Percentiles rank a stretch among this genome's conserved stretches.
These are phyloP conservation scores for Sphaerodactylus townsendi DNA, from an alignment of 2,113 vertebrate genomes.

Conservation along the genomic window DNA sequence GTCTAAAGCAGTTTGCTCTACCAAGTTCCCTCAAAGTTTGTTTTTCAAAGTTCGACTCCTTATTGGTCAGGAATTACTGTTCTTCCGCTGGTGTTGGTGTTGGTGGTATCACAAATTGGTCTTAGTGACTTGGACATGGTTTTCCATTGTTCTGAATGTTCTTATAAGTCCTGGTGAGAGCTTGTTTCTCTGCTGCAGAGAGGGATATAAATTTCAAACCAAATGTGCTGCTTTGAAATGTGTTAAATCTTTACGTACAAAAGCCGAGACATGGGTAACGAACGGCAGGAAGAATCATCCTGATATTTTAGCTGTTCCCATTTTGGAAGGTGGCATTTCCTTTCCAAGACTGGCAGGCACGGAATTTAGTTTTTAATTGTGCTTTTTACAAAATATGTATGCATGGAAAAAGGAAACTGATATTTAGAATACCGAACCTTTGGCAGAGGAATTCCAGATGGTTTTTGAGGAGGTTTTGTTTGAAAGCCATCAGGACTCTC, in stretches of 20 bases:
- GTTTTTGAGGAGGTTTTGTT: slow-evolving; percentile 20
- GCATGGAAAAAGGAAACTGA: slow-evolving; percentile 13
- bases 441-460: slow-evolving; percentile 24
- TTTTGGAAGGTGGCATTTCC: not conserved
- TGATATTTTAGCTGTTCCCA: not conserved
- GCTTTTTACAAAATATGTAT: slow-evolving; percentile 1
- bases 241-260: not conserved
- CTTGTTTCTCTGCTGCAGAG: not conserved
- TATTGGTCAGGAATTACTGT: too few relatives aligned
- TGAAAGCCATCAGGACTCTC: slow-evolving; percentile 6
- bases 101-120: not conserved
- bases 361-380: not conserved
- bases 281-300: not conserved
- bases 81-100: not conserved
- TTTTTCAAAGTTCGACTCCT: too few relatives aligned
- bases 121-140: too few relatives aligned
- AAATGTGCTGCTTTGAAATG: not conserved
- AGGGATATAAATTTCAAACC: not conserved
- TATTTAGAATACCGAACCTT: slow-evolving; percentile 33
- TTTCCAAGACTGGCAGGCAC: not conserved
- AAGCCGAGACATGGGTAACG: not conserved
- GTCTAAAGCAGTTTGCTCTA: too few relatives aligned
- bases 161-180: not conserved
- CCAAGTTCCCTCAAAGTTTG: too few relatives aligned
- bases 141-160: not conserved